Conservation (phyloP, 2,797 vertebrate genomes). For the Menidia menidia region DNA sequence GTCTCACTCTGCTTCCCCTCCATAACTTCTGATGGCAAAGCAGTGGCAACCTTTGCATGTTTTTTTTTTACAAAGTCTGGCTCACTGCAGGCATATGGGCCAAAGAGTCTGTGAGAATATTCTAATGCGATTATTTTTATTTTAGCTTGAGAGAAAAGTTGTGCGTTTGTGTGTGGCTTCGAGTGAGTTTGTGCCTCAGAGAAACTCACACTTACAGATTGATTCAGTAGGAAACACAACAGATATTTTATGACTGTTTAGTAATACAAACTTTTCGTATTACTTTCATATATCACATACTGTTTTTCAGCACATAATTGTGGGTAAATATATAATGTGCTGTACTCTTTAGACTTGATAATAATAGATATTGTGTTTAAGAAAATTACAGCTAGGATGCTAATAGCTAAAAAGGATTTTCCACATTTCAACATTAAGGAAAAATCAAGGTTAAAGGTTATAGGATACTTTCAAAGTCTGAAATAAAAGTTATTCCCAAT, state of each 20-base stretch:
- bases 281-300: not conserved
- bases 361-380: not conserved
- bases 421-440: not conserved
- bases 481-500: no score
- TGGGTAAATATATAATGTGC: not conserved
- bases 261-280: not conserved
- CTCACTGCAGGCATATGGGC: constrained; percentile 12
- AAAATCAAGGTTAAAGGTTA: not conserved
- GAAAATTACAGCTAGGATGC: not conserved
- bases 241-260: not conserved
- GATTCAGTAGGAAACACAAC: not conserved
- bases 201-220: not conserved
- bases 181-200: not conserved
- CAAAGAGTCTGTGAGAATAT: constrained; percentile 19
- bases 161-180: not conserved
- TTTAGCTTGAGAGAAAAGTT: constrained; percentile 12
- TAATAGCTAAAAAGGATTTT: not conserved
- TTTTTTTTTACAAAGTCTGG: constrained; percentile 54
- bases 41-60: constrained; percentile 48
- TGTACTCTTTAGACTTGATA: not conserved
- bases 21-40: constrained; percentile 73
- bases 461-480: not conserved
- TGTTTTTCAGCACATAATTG: not conserved
- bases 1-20: constrained; percentile 66
- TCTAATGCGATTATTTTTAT: constrained; percentile 14